A percentile compares a stretch with the other conserved stretches of the same genome.
These are phyloP conservation scores for Bimastos eiseni DNA, from an alignment of 2,888 invertebrate genomes.

Conservation along the genomic window DNA sequence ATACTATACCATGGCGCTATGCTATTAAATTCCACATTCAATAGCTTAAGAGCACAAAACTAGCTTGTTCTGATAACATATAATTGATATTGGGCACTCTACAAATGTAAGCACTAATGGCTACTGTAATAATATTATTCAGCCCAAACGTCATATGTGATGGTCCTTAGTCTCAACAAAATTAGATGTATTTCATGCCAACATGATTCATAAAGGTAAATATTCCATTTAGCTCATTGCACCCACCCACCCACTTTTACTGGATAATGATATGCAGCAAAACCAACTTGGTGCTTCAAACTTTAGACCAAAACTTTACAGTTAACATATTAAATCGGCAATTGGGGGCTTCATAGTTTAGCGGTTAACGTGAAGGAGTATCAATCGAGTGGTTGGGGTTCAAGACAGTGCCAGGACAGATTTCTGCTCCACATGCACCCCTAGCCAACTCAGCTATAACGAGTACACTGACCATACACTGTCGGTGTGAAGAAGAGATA, in stretches of 20 bases:
- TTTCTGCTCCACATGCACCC: too few species aligned
- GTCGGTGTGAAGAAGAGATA: too few species aligned
- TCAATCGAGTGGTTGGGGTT: too few species aligned
- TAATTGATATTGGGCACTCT: neutral
- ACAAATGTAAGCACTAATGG: neutral
- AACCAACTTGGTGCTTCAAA: neutral
- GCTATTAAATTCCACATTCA: neutral
- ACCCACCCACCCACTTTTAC: neutral
- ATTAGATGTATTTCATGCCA: neutral
- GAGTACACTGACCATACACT: too few species aligned
- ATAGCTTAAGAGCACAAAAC: neutral
- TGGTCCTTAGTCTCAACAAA: too few species aligned
- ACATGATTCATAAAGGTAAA: neutral
- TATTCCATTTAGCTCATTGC: neutral
- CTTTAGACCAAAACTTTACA: too few species aligned
- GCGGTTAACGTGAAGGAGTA: too few species aligned
- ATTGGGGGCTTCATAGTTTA: too few species aligned
- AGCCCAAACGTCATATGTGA: neutral
- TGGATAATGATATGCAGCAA: too few species aligned
- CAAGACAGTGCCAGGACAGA: too few species aligned
- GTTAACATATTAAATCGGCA: neutral
- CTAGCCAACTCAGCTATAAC: too few species aligned
- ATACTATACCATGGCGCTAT: conserved; percentile 8
- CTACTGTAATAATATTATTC: neutral
- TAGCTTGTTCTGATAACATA: too few species aligned